A percentile compares a stretch with the other conserved stretches of the same genome.
These are phyloP conservation scores for Octomys mimax DNA, from an alignment of 2,797 vertebrate species.

Conservation along the genomic window DNA sequence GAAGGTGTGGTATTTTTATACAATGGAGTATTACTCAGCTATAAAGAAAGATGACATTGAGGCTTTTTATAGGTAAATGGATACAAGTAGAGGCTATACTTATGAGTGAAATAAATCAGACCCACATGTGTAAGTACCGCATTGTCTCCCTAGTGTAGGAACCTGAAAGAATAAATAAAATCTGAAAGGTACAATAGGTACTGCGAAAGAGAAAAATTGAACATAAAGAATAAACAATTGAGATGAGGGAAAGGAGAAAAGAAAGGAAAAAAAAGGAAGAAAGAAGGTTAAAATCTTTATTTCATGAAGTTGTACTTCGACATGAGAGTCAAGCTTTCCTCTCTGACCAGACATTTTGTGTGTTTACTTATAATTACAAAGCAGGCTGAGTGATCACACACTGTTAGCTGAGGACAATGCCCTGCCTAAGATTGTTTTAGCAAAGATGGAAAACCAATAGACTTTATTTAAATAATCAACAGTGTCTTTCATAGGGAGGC, in stretches of 20 bases:
- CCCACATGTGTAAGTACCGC: too few species aligned
- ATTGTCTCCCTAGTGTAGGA: too few species aligned
- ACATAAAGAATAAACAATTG: too few species aligned
- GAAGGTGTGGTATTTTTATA: background rate
- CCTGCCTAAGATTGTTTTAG: background rate
- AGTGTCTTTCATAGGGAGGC: background rate
- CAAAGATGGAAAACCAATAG: background rate
- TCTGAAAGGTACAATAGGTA: too few species aligned
- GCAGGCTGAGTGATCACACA: background rate
- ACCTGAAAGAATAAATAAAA: too few species aligned
- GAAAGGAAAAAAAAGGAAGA: background rate
- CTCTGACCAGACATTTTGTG: background rate
- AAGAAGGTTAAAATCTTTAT: background rate
- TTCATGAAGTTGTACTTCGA: background rate
- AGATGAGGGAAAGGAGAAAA: too few species aligned
- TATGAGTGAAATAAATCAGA: too few species aligned
- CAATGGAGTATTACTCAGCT: too few species aligned
- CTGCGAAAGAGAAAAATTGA: too few species aligned
- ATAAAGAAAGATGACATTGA: too few species aligned
- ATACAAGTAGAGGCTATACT: too few species aligned
- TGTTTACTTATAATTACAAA: constrained; percentile 1
- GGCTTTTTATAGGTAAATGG: too few species aligned
- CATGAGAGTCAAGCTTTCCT: background rate
- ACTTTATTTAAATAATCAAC: background rate
- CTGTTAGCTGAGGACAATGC: background rate